Conservation (phyloP, 1,140 invertebrate species). For the Listronotus bonariensis region DNA sequence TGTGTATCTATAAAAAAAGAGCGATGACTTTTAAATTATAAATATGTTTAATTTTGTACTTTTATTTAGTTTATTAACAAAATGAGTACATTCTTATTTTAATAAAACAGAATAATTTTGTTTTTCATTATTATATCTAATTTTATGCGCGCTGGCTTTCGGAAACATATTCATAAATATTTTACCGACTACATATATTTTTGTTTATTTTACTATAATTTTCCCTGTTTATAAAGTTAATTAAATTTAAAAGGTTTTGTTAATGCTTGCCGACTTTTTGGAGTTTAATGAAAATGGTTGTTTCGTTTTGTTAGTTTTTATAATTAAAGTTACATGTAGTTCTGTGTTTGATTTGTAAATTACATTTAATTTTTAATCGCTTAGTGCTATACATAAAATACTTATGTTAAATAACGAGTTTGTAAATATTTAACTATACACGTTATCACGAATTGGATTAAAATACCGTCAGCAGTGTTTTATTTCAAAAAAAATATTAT, state of each 20-base stretch:
- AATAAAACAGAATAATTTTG: no score
- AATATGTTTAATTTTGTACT: no score
- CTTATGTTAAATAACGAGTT: neutral
- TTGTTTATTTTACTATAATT: no score
- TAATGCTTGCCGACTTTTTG: constrained; percentile 16
- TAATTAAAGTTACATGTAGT: constrained; percentile 40
- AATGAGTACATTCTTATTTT: no score
- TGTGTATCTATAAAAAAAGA: no score
- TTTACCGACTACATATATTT: no score
- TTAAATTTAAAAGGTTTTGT: constrained; percentile 10
- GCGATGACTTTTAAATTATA: no score
- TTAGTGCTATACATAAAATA: constrained; percentile 1
- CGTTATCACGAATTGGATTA: constrained; percentile 9
- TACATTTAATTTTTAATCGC: constrained; percentile 33
- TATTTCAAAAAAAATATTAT: no score
- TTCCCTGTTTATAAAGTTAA: constrained; percentile 14
- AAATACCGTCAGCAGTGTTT: neutral
- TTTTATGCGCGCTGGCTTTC: no score
- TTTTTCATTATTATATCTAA: no score
- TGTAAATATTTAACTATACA: constrained; percentile 1
- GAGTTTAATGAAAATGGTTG: constrained; percentile 21
- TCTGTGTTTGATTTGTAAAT: constrained; percentile 34
- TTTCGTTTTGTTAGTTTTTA: constrained; percentile 35
- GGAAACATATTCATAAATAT: no score
- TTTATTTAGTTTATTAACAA: no score